These are phyloP conservation scores for Acanthaster planci DNA, from an alignment of 35 echinoderm and acorn worm genomes.

Conservation along the genomic window DNA sequence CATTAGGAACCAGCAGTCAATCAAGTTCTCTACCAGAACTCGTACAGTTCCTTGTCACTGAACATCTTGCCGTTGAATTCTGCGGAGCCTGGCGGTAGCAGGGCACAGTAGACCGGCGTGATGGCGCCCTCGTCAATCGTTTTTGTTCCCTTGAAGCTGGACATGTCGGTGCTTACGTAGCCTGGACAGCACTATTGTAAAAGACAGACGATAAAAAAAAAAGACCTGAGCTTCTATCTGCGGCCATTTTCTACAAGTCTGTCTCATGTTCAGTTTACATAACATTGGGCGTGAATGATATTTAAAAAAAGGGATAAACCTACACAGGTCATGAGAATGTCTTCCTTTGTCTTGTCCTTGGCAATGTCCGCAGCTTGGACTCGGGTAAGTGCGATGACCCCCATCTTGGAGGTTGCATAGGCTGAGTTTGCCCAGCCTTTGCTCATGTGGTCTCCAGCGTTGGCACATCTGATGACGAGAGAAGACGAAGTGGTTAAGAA, in stretches of 20 bases:
- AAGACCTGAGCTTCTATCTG: not conserved
- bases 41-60: not conserved
- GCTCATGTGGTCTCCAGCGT: constrained; percentile 50
- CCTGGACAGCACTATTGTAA: constrained; percentile 69
- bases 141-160: constrained; percentile 42
- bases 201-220: constrained; percentile 5
- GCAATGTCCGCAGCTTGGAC: constrained; percentile 22
- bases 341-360: constrained; percentile 38
- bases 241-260: too few species aligned
- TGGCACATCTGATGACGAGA: constrained; percentile 55
- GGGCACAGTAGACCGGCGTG: constrained; percentile 61
- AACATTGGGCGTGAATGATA: too few species aligned
- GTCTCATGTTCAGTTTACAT: too few species aligned
- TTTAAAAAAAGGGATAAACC: not conserved
- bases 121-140: constrained; percentile 70
- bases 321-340: constrained; percentile 50
- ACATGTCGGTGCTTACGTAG: constrained; percentile 69
- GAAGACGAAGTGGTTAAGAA: too few species aligned
- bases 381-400: constrained; percentile 42
- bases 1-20: too few species aligned
- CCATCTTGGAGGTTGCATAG: constrained; percentile 74
- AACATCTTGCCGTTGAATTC: constrained; percentile 54
- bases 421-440: constrained; percentile 66
- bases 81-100: constrained; percentile 34
- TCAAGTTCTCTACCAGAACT: constrained; percentile 44